A percentile compares a stretch with the other conserved stretches of the same genome.
Conservation (phyloP, 2,888 invertebrate genomes). For the Hemicrepidius hirtus region DNA sequence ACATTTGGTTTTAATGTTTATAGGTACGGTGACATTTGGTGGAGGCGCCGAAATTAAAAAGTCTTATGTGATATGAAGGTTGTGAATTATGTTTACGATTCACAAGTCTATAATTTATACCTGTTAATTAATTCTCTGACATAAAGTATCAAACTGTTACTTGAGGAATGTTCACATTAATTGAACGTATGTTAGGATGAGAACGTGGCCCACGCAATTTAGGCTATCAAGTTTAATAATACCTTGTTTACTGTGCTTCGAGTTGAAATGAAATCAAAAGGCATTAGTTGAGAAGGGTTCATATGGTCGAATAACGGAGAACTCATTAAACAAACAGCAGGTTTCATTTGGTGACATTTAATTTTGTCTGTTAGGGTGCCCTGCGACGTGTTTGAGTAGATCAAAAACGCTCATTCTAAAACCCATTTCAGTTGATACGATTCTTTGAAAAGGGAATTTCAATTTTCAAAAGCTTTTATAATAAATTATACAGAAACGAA, state of each 20-base stretch:
- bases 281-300: slow-evolving; percentile 21
- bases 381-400: not conserved
- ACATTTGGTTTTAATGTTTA: too few relatives aligned
- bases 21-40: too few relatives aligned
- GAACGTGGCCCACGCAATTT: slow-evolving; percentile 13
- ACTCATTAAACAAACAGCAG: slow-evolving; percentile 12
- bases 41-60: too few relatives aligned
- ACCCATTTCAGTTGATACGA: too few relatives aligned
- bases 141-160: slow-evolving; percentile 1
- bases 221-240: slow-evolving; percentile 1
- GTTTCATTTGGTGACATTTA: slow-evolving; percentile 24
- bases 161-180: slow-evolving; percentile 8
- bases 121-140: not conserved
- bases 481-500: too few relatives aligned
- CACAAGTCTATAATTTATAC: too few relatives aligned
- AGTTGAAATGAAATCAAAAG: slow-evolving; percentile 27
- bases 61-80: too few relatives aligned
- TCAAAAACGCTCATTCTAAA: too few relatives aligned
- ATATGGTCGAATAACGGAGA: slow-evolving; percentile 25
- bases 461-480: too few relatives aligned
- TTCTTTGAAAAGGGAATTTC: too few relatives aligned
- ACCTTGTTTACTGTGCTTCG: slow-evolving; percentile 15
- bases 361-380: not conserved
- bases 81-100: too few relatives aligned
- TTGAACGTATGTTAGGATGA: not conserved